phyloP scores from a whole-genome alignment of 2,113 vertebrate species.

The Haliaeetus leucogaster region DNA sequence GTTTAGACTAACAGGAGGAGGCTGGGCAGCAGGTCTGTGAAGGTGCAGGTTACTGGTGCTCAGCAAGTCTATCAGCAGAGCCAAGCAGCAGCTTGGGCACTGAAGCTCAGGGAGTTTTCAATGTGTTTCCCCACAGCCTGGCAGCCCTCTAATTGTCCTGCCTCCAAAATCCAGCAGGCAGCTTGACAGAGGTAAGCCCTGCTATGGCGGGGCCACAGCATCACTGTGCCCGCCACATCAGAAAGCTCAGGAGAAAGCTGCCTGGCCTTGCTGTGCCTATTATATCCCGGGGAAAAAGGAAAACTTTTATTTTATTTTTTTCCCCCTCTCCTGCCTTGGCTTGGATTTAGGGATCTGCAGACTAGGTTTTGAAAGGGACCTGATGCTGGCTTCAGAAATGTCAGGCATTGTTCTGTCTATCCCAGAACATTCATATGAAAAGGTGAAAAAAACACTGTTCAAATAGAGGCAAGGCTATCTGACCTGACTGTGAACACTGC shows the following conservation, averaged over 20 bases:
- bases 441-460: background rate
- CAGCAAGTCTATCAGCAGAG: background rate
- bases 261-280: background rate
- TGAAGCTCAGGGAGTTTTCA: background rate
- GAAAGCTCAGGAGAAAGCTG: background rate
- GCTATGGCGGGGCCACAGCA: fast-evolving
- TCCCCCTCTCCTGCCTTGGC: fast-evolving
- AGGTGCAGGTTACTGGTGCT: background rate
- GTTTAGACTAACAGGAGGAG: background rate
- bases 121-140: background rate
- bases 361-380: background rate
- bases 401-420: background rate
- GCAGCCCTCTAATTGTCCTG: background rate
- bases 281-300: background rate
- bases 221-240: fast-evolving
- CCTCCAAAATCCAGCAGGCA: background rate
- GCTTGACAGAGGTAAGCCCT: background rate
- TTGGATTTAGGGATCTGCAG: background rate
- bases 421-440: background rate
- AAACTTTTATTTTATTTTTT: background rate
- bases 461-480: background rate
- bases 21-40: background rate
- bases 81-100: background rate
- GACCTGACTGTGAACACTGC: background rate
- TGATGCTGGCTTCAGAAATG: background rate